A percentile compares a stretch with the other conserved stretches of the same genome.
Conservation (phyloP, 2,797 vertebrate genomes). For the Chiloscyllium punctatum region DNA sequence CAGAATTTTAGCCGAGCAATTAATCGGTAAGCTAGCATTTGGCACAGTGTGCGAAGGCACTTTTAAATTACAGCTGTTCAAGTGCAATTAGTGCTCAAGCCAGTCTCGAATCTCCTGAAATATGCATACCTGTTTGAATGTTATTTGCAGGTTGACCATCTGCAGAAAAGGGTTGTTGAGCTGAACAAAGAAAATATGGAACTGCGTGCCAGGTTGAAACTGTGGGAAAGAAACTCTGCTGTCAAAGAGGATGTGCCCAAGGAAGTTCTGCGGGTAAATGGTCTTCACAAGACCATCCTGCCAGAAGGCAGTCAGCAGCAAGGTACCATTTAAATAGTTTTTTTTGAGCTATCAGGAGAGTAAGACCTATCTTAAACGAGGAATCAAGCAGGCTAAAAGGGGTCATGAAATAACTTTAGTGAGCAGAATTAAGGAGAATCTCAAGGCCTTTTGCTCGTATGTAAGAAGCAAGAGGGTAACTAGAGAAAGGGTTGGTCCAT, state of each 20-base stretch:
- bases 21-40: background rate
- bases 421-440: too few relatives aligned
- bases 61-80: background rate
- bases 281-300: background rate
- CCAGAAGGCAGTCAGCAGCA: background rate
- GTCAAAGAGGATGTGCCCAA: background rate
- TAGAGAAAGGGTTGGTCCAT: too few relatives aligned
- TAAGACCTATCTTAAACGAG: too few relatives aligned
- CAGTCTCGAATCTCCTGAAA: background rate
- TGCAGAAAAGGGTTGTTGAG: conserved; percentile 51
- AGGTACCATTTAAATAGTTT: background rate
- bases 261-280: background rate
- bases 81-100: background rate
- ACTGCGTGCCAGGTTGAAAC: conserved; percentile 55
- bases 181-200: conserved; percentile 53
- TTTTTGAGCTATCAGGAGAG: background rate
- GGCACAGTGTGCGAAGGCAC: background rate
- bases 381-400: too few relatives aligned
- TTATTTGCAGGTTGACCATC: conserved; percentile 54
- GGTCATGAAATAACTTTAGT: too few relatives aligned
- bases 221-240: conserved; percentile 54
- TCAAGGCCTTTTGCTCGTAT: too few relatives aligned
- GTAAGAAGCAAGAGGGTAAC: too few relatives aligned
- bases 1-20: background rate
- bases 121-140: background rate